Evolutionary conservation across 1,140 invertebrate genomes (phyloP).

Genomic region (Anoplophora glabripennis): DNA sequence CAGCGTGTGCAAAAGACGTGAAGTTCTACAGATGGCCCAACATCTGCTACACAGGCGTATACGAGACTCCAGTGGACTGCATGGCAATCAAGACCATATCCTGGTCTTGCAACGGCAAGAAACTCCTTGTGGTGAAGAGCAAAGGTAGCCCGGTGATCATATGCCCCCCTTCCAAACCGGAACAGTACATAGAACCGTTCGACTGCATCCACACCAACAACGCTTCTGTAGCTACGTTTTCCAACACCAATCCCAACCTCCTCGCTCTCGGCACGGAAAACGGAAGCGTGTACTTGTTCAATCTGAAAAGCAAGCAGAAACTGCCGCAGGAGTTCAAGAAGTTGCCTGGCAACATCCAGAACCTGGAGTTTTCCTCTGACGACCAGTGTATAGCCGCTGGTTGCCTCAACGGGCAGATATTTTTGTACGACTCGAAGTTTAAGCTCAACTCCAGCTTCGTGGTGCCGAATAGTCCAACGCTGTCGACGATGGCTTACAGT

Average conservation of each 20-base stretch:
- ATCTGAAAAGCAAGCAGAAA: conserved; percentile 18
- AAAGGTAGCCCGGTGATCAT: conserved; percentile 24
- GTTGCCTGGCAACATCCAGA: conserved; percentile 27
- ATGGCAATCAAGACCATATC: conserved; percentile 28
- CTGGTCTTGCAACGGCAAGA: conserved; percentile 34
- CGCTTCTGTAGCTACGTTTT: conserved; percentile 25
- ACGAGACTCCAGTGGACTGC: conserved; percentile 22
- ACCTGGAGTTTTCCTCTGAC: conserved; percentile 29
- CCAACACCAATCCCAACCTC: conserved; percentile 20
- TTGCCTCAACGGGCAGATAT: conserved; percentile 34
- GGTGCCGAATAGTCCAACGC: conserved; percentile 26
- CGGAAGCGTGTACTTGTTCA: conserved; percentile 27
- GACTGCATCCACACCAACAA: conserved; percentile 5
- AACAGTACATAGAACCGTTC: conserved; percentile 9
- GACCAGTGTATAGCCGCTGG: conserved; percentile 32
- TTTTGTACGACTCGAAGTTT: conserved; percentile 22
- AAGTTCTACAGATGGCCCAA: conserved; percentile 39
- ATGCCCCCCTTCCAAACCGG: conserved; percentile 1
- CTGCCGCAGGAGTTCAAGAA: conserved; percentile 17
- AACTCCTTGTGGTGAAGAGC: conserved; percentile 26
- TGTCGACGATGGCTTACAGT: conserved; percentile 29
- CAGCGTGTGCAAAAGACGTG: conserved; percentile 33
- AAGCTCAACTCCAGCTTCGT: conserved; percentile 29
- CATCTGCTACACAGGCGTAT: conserved; percentile 20
- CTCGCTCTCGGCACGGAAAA: conserved; percentile 29